Evolutionary conservation across 2,113 vertebrate species (phyloP).

Genomic region (Pionites leucogaster): DNA sequence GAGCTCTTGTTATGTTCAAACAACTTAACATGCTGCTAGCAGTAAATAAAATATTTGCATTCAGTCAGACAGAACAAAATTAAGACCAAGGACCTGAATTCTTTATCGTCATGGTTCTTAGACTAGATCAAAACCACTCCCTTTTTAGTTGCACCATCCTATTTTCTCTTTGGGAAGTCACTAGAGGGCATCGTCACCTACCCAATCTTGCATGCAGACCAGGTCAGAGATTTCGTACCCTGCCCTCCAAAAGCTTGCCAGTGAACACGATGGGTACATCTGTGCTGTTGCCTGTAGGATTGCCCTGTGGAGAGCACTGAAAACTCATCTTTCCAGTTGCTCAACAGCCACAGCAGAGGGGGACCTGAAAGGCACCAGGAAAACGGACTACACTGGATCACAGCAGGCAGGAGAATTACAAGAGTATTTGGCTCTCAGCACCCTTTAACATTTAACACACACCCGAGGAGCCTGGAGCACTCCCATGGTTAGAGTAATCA

Average conservation of each 20-base stretch:
- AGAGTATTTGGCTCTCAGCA: background rate
- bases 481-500: background rate
- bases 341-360: background rate
- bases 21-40: background rate
- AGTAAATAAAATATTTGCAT: background rate
- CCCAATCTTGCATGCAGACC: background rate
- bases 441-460: background rate
- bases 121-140: background rate
- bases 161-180: background rate
- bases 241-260: background rate
- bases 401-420: background rate
- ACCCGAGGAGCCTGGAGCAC: background rate
- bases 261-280: background rate
- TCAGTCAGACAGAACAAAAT: background rate
- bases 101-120: background rate
- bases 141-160: background rate
- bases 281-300: fast-evolving
- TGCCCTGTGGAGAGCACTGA: background rate
- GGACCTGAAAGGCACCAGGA: background rate
- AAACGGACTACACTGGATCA: background rate
- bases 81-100: background rate
- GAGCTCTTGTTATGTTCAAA: background rate
- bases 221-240: background rate
- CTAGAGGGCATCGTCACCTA: conserved; percentile 56
- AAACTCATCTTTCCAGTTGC: background rate